These are phyloP conservation scores for Netelia fuscicornis DNA, from an alignment of 2,888 invertebrate species.

Conservation along the genomic window DNA sequence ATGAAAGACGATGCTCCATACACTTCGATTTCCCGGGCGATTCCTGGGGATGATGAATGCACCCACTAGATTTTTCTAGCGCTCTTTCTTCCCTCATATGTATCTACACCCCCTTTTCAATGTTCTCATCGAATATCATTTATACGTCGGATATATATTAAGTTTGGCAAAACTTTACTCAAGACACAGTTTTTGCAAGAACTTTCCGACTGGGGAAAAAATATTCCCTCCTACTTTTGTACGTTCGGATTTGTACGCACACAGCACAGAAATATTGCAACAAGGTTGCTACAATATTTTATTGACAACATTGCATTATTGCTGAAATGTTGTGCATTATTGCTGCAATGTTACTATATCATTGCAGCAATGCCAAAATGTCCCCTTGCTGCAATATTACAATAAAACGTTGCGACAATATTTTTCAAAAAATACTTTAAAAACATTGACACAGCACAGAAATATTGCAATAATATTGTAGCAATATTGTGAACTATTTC, in stretches of 20 bases:
- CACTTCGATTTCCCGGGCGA: conserved; percentile 7
- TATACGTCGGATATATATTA: not conserved
- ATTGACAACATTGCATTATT: too few species aligned
- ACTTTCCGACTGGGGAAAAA: not conserved
- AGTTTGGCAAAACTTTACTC: not conserved
- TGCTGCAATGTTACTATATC: too few species aligned
- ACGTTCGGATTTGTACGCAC: not conserved
- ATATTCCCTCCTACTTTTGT: not conserved
- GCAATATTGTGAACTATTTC: too few species aligned
- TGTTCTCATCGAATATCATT: not conserved
- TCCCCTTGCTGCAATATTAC: too few species aligned
- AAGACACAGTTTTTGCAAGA: not conserved
- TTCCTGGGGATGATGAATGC: not conserved
- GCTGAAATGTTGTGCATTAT: too few species aligned
- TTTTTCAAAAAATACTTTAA: too few species aligned
- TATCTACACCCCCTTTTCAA: not conserved
- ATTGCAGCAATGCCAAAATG: too few species aligned
- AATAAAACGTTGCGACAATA: too few species aligned
- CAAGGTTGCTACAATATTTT: too few species aligned
- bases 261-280: too few species aligned
- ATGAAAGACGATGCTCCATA: conserved; percentile 1
- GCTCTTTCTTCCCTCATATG: not conserved
- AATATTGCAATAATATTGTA: too few species aligned
- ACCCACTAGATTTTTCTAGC: conserved; percentile 39
- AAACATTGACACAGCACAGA: too few species aligned